These are phyloP conservation scores for Eriocheir sinensis DNA, from an alignment of 1,140 invertebrate genomes.

Conservation along the genomic window DNA sequence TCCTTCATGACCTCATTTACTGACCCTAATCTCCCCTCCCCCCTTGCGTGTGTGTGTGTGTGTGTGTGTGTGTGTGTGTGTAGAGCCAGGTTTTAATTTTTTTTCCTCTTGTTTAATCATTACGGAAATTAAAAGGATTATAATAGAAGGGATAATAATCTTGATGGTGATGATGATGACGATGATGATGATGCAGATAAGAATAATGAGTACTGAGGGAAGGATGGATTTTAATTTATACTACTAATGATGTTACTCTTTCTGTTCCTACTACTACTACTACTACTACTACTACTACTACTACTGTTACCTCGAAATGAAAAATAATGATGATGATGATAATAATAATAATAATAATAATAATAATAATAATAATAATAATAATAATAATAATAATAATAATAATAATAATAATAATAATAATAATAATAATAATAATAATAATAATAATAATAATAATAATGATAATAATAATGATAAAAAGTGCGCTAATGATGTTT, in stretches of 20 bases:
- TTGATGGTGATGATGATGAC: not conserved
- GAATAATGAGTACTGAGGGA: no score
- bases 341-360: not conserved
- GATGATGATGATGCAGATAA: not conserved
- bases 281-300: not conserved
- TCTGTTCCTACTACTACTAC: not conserved
- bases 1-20: not conserved
- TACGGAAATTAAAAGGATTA: not conserved
- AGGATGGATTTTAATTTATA: not conserved
- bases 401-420: slow-evolving; percentile 42
- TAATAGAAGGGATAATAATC: not conserved
- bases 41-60: not conserved
- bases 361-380: not conserved
- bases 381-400: slow-evolving; percentile 45
- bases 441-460: no score
- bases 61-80: not conserved
- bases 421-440: slow-evolving; percentile 44
- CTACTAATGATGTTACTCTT: not conserved
- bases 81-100: not conserved
- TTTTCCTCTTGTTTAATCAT: not conserved
- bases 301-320: not conserved
- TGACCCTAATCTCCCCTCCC: no score
- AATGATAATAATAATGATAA: slow-evolving; percentile 27
- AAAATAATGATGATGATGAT: not conserved
- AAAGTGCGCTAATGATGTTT: not conserved